phyloP scores from a whole-genome alignment of 1,140 invertebrate genomes.

The Bombus sibiricus region DNA sequence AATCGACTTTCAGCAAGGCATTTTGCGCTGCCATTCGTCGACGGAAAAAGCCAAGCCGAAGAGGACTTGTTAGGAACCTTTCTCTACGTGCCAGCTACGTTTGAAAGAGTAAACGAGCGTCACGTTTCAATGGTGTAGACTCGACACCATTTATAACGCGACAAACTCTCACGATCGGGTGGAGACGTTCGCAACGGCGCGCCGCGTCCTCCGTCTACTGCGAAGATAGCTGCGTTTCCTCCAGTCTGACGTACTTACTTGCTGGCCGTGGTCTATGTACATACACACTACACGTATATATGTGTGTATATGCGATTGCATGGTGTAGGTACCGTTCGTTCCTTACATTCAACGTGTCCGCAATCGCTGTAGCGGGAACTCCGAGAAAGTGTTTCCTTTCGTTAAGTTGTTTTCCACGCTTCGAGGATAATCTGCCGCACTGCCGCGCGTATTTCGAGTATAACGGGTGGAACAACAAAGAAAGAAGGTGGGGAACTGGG shows the following conservation, averaged over 20 bases:
- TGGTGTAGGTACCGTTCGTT: constrained; percentile 30
- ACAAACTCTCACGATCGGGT: constrained; percentile 47
- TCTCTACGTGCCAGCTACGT: constrained; percentile 12
- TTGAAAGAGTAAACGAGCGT: constrained; percentile 56
- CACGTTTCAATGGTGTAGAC: constrained; percentile 18
- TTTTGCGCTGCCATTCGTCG: neutral
- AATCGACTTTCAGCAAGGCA: neutral
- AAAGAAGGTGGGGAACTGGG: constrained; percentile 9
- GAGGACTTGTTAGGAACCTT: constrained; percentile 16
- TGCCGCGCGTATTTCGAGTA: neutral
- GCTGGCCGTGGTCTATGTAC: neutral
- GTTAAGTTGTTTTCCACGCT: constrained; percentile 70
- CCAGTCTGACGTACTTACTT: neutral
- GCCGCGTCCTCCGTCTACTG: neutral
- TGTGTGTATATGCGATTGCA: too few species aligned
- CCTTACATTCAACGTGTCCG: neutral
- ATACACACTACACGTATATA: neutral
- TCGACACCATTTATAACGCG: constrained; percentile 30
- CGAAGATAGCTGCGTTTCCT: constrained; percentile 26
- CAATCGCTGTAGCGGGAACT: constrained; percentile 59
- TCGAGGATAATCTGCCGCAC: constrained; percentile 62
- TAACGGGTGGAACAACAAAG: constrained; percentile 26
- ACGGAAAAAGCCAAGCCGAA: neutral
- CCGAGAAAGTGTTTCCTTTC: constrained; percentile 74
- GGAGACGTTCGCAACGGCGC: neutral